These are phyloP conservation scores for Zaprionus ornatus DNA, from an alignment of 1,140 invertebrate genomes.

Conservation along the genomic window DNA sequence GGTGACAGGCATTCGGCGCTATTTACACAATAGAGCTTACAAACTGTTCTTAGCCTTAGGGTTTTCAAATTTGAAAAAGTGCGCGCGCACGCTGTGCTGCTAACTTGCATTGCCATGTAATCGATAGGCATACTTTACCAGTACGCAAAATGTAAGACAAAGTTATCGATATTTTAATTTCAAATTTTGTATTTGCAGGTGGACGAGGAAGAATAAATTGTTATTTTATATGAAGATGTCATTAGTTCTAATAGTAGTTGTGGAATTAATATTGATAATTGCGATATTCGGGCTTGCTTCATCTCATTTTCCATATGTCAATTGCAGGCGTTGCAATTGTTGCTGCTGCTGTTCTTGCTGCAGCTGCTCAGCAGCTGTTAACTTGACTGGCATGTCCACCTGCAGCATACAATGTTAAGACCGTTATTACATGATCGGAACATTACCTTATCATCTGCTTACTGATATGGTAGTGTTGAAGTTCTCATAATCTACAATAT, in stretches of 20 bases:
- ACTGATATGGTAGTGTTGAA: slow-evolving; percentile 92
- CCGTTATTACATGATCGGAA: neutral
- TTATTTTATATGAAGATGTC: no score
- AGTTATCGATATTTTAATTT: slow-evolving; percentile 8
- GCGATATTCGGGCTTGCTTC: neutral
- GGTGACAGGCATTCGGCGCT: neutral
- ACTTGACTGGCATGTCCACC: slow-evolving; percentile 63
- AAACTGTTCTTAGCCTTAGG: neutral
- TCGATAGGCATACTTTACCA: neutral
- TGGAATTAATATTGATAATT: neutral
- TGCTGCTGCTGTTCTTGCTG: slow-evolving; percentile 26
- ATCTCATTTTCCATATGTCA: slow-evolving; percentile 39
- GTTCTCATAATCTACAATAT: slow-evolving; percentile 96
- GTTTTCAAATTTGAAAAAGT: neutral
- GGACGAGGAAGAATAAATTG: neutral
- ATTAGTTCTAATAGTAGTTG: no score
- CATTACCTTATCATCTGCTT: neutral
- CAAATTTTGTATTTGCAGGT: neutral
- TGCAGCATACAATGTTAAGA: neutral
- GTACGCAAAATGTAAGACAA: neutral
- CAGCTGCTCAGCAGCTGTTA: slow-evolving; percentile 27
- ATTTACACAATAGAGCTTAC: neutral
- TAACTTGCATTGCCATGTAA: neutral
- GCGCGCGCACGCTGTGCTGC: neutral
- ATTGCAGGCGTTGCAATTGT: slow-evolving; percentile 36